A percentile compares a stretch with the other conserved stretches of the same genome.
Evolutionary conservation across 2,888 invertebrate species (phyloP).

Genomic region (Adineta ricciae): DNA sequence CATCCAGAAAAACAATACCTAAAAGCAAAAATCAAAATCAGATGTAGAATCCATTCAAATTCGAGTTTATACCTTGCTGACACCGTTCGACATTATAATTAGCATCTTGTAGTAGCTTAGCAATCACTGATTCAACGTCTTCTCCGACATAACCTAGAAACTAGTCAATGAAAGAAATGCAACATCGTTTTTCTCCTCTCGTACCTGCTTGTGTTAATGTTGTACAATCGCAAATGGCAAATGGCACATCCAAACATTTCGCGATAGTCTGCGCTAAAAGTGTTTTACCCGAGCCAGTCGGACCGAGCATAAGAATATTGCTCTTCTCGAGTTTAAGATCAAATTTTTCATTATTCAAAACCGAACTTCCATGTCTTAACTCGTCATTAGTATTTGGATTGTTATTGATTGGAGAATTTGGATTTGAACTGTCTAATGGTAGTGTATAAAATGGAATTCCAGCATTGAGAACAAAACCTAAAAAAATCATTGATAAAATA

Average conservation of each 20-base stretch:
- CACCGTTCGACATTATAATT: slow-evolving; percentile 93
- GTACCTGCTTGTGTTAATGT: slow-evolving; percentile 48
- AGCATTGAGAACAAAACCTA: neutral
- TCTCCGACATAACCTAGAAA: slow-evolving; percentile 85
- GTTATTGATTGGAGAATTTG: neutral
- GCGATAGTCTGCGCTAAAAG: slow-evolving; percentile 92
- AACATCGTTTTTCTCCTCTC: slow-evolving; percentile 65
- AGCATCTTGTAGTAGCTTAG: slow-evolving; percentile 82
- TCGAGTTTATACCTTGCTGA: slow-evolving; percentile 60
- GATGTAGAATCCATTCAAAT: neutral
- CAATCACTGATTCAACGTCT: slow-evolving; percentile 95
- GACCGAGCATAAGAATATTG: slow-evolving; percentile 87
- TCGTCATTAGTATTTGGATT: neutral
- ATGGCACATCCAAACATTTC: slow-evolving; percentile 91
- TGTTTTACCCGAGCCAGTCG: slow-evolving; percentile 87
- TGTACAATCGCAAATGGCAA: slow-evolving; percentile 90
- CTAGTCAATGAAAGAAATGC: too few species aligned
- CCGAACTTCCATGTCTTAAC: slow-evolving; percentile 57
- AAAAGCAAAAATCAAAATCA: neutral
- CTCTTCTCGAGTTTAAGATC: slow-evolving; percentile 67
- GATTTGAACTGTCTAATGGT: slow-evolving; percentile 23
- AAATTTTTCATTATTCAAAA: slow-evolving; percentile 69
- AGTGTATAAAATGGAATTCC: neutral
- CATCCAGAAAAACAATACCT: slow-evolving; percentile 90
- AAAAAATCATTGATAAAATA: neutral